A percentile compares a stretch with the other conserved stretches of the same genome.
Conservation (phyloP, 2,113 vertebrate species). For the Nematolebias whitei region DNA sequence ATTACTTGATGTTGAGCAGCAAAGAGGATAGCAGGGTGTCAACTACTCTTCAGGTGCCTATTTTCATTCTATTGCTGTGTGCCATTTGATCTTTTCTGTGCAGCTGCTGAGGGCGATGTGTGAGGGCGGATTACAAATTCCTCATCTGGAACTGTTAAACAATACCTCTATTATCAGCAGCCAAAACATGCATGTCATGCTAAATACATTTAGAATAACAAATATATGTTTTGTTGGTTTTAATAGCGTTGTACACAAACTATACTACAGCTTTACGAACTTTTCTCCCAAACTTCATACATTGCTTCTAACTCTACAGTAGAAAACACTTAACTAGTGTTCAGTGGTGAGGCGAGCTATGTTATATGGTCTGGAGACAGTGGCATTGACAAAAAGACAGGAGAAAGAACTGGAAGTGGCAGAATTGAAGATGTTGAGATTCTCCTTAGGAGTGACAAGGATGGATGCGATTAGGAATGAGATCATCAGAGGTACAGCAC, state of each 20-base stretch:
- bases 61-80: conserved; percentile 23
- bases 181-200: background rate
- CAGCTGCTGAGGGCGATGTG: conserved; percentile 15
- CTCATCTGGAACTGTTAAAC: conserved; percentile 3
- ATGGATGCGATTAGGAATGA: too few relatives aligned
- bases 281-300: background rate
- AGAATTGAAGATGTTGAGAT: too few relatives aligned
- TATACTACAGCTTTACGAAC: too few relatives aligned
- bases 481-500: too few relatives aligned
- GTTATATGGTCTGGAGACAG: too few relatives aligned
- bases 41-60: conserved; percentile 53
- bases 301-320: background rate
- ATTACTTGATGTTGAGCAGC: conserved; percentile 29
- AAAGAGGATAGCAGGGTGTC: conserved; percentile 33
- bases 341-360: too few relatives aligned
- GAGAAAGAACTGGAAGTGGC: too few relatives aligned
- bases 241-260: too few relatives aligned
- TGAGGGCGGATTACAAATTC: conserved; percentile 39
- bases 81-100: conserved; percentile 24
- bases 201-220: background rate
- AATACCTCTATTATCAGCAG: conserved; percentile 5
- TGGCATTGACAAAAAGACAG: too few relatives aligned
- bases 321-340: too few relatives aligned
- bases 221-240: background rate
- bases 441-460: too few relatives aligned